Conservation (phyloP, 2,797 vertebrate species). For the Leptoclinus maculatus region DNA sequence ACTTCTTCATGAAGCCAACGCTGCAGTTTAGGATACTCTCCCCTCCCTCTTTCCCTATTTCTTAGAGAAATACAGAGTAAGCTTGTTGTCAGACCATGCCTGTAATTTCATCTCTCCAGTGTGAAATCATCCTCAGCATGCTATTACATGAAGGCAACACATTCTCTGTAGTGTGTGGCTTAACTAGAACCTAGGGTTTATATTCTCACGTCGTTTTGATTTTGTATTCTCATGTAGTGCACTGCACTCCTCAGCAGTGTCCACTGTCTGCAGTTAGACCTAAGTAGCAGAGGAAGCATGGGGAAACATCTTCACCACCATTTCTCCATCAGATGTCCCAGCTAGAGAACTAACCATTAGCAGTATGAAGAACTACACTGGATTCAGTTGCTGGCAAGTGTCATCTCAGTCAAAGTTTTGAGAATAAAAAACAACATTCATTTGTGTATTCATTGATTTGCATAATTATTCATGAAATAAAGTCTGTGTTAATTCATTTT, state of each 20-base stretch:
- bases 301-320: not conserved
- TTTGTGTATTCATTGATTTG: constrained; percentile 29
- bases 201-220: constrained; percentile 20
- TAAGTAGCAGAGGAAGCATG: constrained; percentile 3
- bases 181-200: constrained; percentile 19
- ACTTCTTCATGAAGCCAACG: constrained; percentile 58
- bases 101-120: constrained; percentile 20
- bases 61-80: constrained; percentile 35
- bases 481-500: constrained; percentile 21
- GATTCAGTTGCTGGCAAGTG: constrained; percentile 6
- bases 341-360: constrained; percentile 43
- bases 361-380: constrained; percentile 18
- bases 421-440: not conserved
- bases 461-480: constrained; percentile 65
- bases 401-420: constrained; percentile 6
- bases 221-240: constrained; percentile 4
- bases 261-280: constrained; percentile 19
- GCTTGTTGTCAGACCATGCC: constrained; percentile 37
- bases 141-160: constrained; percentile 7
- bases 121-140: constrained; percentile 30
- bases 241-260: constrained; percentile 13
- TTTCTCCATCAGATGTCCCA: constrained; percentile 23
- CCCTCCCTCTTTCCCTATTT: constrained; percentile 1
- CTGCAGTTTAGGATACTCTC: constrained; percentile 49
- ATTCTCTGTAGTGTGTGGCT: constrained; percentile 18